These are phyloP conservation scores for Eira barbara DNA, from an alignment of 2,113 vertebrate genomes.

Conservation along the genomic window DNA sequence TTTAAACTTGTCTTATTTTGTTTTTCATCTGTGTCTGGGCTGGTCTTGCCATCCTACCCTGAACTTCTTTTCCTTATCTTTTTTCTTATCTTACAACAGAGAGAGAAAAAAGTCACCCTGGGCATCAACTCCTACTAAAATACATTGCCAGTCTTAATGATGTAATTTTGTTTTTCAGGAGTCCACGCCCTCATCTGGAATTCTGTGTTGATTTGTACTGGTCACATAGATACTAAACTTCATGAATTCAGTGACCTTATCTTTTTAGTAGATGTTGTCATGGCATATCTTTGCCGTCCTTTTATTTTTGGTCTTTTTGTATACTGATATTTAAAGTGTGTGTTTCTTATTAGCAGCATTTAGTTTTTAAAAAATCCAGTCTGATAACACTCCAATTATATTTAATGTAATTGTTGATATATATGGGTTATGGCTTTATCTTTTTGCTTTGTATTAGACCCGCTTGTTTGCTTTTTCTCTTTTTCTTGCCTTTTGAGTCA, in stretches of 20 bases:
- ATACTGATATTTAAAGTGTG: background rate
- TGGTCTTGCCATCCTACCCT: background rate
- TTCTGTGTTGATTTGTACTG: background rate
- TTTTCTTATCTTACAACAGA: background rate
- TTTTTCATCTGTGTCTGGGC: background rate
- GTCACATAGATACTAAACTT: background rate
- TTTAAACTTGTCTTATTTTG: background rate
- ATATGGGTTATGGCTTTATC: background rate
- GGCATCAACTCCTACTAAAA: background rate
- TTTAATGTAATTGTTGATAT: background rate
- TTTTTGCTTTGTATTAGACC: constrained; percentile 6
- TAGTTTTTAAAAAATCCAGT: background rate
- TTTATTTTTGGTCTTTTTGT: constrained; percentile 26
- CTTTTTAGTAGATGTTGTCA: background rate
- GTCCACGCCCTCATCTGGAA: background rate
- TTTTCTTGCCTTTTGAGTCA: background rate
- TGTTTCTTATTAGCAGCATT: background rate
- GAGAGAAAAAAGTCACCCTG: background rate
- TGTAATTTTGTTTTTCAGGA: background rate
- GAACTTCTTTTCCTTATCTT: background rate
- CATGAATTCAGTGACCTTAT: background rate
- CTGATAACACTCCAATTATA: background rate
- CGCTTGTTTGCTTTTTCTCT: background rate
- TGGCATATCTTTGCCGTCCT: background rate
- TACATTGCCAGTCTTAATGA: background rate